Evolutionary conservation across 2,113 vertebrate species (phyloP).

Genomic region (Aspiorhynchus laticeps): DNA sequence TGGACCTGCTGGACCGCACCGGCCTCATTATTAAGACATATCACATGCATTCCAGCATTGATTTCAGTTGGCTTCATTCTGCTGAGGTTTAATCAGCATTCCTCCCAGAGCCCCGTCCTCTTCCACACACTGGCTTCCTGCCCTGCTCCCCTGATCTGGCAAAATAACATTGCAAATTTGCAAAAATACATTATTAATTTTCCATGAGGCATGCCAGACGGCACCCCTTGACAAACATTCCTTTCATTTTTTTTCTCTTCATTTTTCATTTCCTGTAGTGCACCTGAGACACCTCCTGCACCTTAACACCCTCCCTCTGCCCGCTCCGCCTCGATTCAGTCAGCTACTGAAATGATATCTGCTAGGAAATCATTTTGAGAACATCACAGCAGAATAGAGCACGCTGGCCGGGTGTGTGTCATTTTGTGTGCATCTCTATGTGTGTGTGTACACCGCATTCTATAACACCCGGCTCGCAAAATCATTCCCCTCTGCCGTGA

Average conservation of each 20-base stretch:
- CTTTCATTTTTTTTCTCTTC: slow-evolving; percentile 48
- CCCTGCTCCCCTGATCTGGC: slow-evolving; percentile 48
- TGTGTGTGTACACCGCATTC: slow-evolving; percentile 9
- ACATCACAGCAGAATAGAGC: slow-evolving; percentile 42
- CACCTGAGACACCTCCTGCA: slow-evolving; percentile 69
- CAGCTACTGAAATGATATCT: slow-evolving; percentile 51
- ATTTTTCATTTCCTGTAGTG: slow-evolving; percentile 70
- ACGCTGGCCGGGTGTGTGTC: background rate
- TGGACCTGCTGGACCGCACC: background rate
- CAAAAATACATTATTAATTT: slow-evolving; percentile 74
- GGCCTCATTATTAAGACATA: slow-evolving; percentile 39
- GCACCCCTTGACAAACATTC: slow-evolving; percentile 66
- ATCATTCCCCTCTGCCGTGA: slow-evolving; percentile 18
- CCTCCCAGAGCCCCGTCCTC: slow-evolving; percentile 12
- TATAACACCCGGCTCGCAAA: slow-evolving; percentile 15
- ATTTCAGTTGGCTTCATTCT: slow-evolving; percentile 21
- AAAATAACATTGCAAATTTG: slow-evolving; percentile 69
- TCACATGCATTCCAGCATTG: slow-evolving; percentile 30
- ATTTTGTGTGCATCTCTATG: slow-evolving; percentile 15
- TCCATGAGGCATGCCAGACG: slow-evolving; percentile 64
- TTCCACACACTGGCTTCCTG: slow-evolving; percentile 20
- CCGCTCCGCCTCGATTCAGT: slow-evolving; percentile 28
- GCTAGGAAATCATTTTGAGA: slow-evolving; percentile 50
- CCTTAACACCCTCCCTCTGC: slow-evolving; percentile 33
- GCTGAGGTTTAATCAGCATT: slow-evolving; percentile 57